phyloP scores from a whole-genome alignment of 2,888 invertebrate genomes.

The Esperia sulphurella region DNA sequence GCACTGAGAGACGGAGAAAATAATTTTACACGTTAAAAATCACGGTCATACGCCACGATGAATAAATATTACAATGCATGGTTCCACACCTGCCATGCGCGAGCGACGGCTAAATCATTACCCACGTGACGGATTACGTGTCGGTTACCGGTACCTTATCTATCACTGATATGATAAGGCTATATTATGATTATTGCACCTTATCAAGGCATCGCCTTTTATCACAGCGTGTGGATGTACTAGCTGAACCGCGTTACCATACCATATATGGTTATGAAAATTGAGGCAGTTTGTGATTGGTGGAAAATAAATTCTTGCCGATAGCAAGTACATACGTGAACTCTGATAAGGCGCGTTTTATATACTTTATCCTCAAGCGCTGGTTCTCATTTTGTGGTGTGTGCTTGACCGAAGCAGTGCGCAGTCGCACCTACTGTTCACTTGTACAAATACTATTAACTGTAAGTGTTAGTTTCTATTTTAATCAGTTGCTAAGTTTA shows the following conservation, averaged over 20 bases:
- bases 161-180: neutral
- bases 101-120: too few relatives aligned
- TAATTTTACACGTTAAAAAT: conserved; percentile 5
- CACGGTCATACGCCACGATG: conserved; percentile 3
- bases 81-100: too few relatives aligned
- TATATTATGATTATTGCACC: conserved; percentile 11
- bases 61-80: neutral
- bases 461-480: conserved; percentile 48
- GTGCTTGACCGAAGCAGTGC: conserved; percentile 61
- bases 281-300: conserved; percentile 82
- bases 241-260: conserved; percentile 77
- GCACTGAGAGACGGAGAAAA: conserved; percentile 34
- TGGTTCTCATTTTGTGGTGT: conserved; percentile 61
- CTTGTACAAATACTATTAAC: conserved; percentile 45
- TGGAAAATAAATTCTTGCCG: conserved; percentile 65
- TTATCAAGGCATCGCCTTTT: conserved; percentile 56
- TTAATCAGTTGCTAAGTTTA: neutral
- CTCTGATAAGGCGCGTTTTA: conserved; percentile 75
- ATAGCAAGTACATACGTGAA: conserved; percentile 62
- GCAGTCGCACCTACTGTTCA: conserved; percentile 56
- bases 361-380: conserved; percentile 74
- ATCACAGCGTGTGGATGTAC: conserved; percentile 44
- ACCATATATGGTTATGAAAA: conserved; percentile 89
- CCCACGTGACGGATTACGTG: conserved; percentile 10
- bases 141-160: conserved; percentile 3